Base-by-base conservation (phyloP, 2,888 invertebrate species). In the Hemistola chrysoprasaria region DNA sequence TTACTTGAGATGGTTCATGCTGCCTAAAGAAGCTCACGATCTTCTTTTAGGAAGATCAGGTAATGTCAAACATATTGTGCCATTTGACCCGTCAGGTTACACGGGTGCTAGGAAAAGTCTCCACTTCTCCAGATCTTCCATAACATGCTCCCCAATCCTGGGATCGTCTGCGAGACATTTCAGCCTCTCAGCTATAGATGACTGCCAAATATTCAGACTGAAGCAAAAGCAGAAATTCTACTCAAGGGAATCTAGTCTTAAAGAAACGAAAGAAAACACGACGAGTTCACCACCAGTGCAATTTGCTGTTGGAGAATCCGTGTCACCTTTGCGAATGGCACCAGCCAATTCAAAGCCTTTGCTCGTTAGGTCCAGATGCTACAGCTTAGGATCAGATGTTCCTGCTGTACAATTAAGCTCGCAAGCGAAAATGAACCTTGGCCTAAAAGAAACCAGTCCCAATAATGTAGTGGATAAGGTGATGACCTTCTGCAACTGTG, bases 11-110 rank as follows among this genome's bases (percentile, higher is more conserved):
- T 97, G 97, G 97, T 97, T 96, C 78, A 93, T 97, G 91, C 77
- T 97, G 34, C 97, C 97, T 0, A 94, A 94, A 66, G 97, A 97
- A 85, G 96, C 96, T 0, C 94, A 95, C 63, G 92, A 93, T 53
- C 89, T 95, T 22, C 78, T 95, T 1, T 84, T 94, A 1, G 94
- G 94, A 9, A 92, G 92, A 60, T 94, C 94, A 24, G 93, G 92
- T 39, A 94, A 94, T 63, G 94, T 95, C 5, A 94, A 94, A 78
- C 94, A 94, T 42, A 91, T 91, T 52, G 93, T 94, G 53, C 95
- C 95, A 40, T 95, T 95, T 65, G 92, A 93, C 68, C 95, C 95
- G 0, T 84, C 90, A 23, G 88, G 90, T 23, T 92, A 90, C 51
- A 82, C 87, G 0, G 87, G 87, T 33, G 89, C 88, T n/a, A 81